Base-by-base conservation (phyloP, 2,113 vertebrate species). In the Poecile atricapillus region DNA sequence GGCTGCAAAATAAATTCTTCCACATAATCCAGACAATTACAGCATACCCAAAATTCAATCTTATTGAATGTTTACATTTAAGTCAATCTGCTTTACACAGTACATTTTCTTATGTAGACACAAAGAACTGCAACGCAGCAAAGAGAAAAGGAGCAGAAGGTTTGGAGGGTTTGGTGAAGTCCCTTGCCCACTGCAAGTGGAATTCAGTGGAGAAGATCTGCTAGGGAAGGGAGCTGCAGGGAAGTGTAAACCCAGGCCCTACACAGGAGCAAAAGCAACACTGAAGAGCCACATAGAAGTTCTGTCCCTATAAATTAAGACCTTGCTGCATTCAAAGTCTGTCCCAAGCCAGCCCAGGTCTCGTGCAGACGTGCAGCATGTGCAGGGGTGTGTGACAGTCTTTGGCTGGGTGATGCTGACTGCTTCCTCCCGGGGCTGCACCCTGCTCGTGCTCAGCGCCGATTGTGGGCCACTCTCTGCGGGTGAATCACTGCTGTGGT, bases 281-380 rank as follows among this genome's bases (percentile, higher is more conserved):
- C 12, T 3, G 1, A n/a, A 75, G 82, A n/a, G 27, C 35, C 41
- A 10, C 0, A 0, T 4, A 20, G 17, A 44, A 44, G 5, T 65
- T 22, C 63, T 23, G 31, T 12, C 23, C 33, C 33, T 9, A 7
- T 3, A 46, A 73, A 58, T 43, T 0, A 24, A 31, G 43, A 12
- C 27, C 21, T 46, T 73, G 10, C 37, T 22, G 31, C 15, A 2
- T 9, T 8, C 28, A 28, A 9, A 16, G 21, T 10, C 11, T 25
- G 65, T 21, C 18, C 5, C 7, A 15, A 13, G 52, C 15, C 55
- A 62, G 52, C 28, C 30, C 46, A 8, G n/a, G 50, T 50, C 60
- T 44, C 0, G 1, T 20, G 65, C 43, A 17, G n/a, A 22, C 50
- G 11, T 0, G 0, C 39, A 4, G 41, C 46, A 5, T 0, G 0